These are phyloP conservation scores for Palythoa grandiflora DNA, from an alignment of 92 coral and sea anemone genomes.

Conservation along the genomic window DNA sequence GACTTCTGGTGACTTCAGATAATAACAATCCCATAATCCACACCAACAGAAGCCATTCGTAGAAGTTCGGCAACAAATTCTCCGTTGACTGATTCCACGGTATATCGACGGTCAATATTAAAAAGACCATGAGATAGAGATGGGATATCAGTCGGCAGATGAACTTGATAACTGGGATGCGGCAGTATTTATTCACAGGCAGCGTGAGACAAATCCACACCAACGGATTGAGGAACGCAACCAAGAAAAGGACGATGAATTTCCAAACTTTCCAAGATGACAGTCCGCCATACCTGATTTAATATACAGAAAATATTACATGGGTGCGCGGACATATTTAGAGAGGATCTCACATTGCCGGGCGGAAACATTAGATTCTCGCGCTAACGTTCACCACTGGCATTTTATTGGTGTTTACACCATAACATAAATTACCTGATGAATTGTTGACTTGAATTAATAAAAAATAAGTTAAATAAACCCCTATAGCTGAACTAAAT, in stretches of 20 bases:
- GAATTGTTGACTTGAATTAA: too few relatives aligned
- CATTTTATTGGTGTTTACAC: too few relatives aligned
- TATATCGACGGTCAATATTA: conserved; percentile 79
- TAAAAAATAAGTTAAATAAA: too few relatives aligned
- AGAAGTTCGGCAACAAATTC: conserved; percentile 72
- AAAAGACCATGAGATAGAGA: conserved; percentile 77
- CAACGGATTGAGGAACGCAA: conserved; percentile 81
- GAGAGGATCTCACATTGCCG: too few relatives aligned
- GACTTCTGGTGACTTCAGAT: conserved; percentile 77
- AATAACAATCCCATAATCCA: conserved; percentile 91
- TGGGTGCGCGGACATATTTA: too few relatives aligned
- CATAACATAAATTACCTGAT: background rate
- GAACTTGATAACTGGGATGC: conserved; percentile 94
- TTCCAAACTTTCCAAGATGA: conserved; percentile 81
- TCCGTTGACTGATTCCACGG: conserved; percentile 77
- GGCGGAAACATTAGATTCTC: too few relatives aligned
- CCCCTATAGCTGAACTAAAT: too few relatives aligned
- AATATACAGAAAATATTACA: background rate
- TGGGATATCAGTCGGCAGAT: conserved; percentile 97
- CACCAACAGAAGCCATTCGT: conserved; percentile 78
- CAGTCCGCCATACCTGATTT: conserved; percentile 24
- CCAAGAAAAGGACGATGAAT: conserved; percentile 78
- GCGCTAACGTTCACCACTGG: too few relatives aligned
- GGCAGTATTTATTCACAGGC: conserved; percentile 89
- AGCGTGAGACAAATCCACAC: conserved; percentile 87